Conservation (phyloP, 1,140 invertebrate genomes). For the Zaprionus kolodkinae region DNA sequence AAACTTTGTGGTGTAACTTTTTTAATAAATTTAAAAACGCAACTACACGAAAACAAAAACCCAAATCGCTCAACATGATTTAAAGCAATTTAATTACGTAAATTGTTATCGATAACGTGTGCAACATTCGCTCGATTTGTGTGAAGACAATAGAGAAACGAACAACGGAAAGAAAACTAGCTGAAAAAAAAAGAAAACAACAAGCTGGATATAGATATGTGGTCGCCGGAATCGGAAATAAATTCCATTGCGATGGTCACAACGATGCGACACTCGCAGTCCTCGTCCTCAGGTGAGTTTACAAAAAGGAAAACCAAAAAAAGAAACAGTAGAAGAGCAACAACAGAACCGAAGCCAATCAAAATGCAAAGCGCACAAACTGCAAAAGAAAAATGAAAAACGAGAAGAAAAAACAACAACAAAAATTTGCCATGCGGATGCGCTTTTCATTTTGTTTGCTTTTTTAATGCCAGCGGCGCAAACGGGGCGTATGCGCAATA, state of each 20-base stretch:
- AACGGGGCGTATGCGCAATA: constrained; percentile 64
- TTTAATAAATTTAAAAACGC: constrained; percentile 64
- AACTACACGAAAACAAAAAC: constrained; percentile 20
- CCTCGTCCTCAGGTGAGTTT: constrained; percentile 84
- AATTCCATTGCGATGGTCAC: constrained; percentile 85
- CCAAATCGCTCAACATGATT: constrained; percentile 45
- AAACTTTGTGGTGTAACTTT: constrained; percentile 61
- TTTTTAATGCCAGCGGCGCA: constrained; percentile 20
- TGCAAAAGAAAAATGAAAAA: background rate
- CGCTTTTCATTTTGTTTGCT: constrained; percentile 38
- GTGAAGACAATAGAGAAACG: constrained; percentile 6
- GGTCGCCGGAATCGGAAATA: constrained; percentile 84
- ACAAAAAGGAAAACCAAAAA: background rate
- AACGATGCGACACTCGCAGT: constrained; percentile 83
- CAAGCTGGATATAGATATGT: constrained; percentile 47
- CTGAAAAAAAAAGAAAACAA: background rate
- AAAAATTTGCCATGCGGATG: constrained; percentile 19
- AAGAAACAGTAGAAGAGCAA: background rate
- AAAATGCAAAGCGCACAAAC: constrained; percentile 37
- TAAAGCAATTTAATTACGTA: constrained; percentile 33
- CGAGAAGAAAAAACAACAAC: too few species aligned
- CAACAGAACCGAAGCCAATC: constrained; percentile 25
- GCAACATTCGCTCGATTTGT: constrained; percentile 17
- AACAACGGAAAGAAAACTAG: constrained; percentile 51
- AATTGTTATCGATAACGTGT: constrained; percentile 20